phyloP scores from a whole-genome alignment of 2,797 vertebrate genomes.

The Mormyrops attenuatus region DNA sequence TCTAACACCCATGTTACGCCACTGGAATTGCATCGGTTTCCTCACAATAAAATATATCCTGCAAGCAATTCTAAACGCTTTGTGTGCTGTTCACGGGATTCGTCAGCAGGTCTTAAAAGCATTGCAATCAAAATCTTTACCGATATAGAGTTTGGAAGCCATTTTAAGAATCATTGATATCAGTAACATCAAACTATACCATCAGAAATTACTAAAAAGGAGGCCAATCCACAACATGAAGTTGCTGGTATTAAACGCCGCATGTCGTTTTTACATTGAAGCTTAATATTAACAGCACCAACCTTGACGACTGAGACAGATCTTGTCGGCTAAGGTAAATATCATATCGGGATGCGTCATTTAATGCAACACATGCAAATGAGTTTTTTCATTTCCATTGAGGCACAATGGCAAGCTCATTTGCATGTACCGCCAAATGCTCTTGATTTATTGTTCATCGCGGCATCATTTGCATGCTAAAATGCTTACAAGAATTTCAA shows the following conservation, averaged over 20 bases:
- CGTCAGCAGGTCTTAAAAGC: neutral
- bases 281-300: neutral
- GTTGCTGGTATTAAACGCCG: neutral
- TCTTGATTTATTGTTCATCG: neutral
- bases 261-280: neutral
- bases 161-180: neutral
- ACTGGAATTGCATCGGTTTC: neutral
- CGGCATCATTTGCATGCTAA: neutral
- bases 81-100: neutral
- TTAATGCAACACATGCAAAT: constrained; percentile 10
- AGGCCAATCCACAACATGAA: neutral
- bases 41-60: neutral
- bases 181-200: neutral
- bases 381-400: neutral
- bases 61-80: neutral
- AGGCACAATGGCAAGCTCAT: neutral
- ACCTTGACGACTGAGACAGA: neutral
- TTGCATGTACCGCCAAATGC: neutral
- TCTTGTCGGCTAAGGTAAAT: neutral
- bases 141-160: neutral
- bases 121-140: neutral
- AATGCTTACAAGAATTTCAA: neutral
- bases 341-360: neutral
- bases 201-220: neutral
- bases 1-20: neutral